These are phyloP conservation scores for Otolemur crassicaudatus DNA, from an alignment of 2,797 vertebrate genomes.

Conservation along the genomic window DNA sequence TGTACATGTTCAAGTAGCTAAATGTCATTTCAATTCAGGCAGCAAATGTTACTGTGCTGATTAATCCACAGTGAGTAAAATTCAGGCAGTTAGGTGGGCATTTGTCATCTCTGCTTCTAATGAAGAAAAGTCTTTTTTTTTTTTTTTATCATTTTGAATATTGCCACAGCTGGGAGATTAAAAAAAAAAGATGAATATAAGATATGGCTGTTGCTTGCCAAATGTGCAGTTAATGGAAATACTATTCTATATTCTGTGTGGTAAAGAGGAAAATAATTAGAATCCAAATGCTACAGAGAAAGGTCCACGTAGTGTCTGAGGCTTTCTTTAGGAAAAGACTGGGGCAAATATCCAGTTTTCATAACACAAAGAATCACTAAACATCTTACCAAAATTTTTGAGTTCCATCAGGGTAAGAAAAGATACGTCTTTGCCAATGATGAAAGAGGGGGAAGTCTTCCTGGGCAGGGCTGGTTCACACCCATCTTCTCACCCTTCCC, in stretches of 20 bases:
- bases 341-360: background rate
- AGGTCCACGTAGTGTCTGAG: background rate
- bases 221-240: slow-evolving; percentile 18
- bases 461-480: background rate
- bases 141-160: background rate
- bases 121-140: background rate
- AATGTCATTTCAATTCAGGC: background rate
- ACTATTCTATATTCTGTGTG: background rate
- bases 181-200: background rate
- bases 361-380: background rate
- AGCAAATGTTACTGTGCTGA: background rate
- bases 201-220: background rate
- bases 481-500: background rate
- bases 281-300: background rate
- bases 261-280: background rate
- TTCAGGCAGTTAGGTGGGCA: background rate
- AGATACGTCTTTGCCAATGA: background rate
- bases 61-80: background rate
- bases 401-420: background rate
- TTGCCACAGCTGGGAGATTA: background rate
- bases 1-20: background rate
- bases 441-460: background rate
- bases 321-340: background rate
- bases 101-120: background rate
- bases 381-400: background rate